Base-by-base conservation (phyloP, 53 echinoderm and acorn worm genomes). In the Stichopus horrens region DNA sequence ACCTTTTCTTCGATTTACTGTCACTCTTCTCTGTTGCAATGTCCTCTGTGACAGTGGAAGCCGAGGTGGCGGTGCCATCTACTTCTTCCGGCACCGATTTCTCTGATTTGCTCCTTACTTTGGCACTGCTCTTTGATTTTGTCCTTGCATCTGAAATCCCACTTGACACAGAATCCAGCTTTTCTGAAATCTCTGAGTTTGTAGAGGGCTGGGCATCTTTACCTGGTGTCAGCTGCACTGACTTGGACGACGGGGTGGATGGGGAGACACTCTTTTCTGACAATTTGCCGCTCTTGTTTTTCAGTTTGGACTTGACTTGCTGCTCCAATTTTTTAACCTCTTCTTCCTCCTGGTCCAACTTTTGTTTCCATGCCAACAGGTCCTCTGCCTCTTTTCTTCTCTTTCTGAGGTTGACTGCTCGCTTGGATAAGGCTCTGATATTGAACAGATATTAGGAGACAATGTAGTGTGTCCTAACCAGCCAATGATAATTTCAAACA, bases 301-400 rank as follows among this genome's bases (percentile, higher is more conserved):
- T 91, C 52, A 78, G 80, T 14, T 58, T 56, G 18, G 87, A 55
- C 78, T 88, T 90, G 53, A 63, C 22, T 55, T 58, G 83, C 54
- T 97, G 93, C 84, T 92, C 90, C 6, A 93, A 75, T 53, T 88
- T 86, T 54, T 93, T 77, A 18, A 94, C 98, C 74, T 94, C 93
- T 18, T 90, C 86, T 75, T 97, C 98, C 73, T 97, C 98, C 77
- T 95, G 93, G 82, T 97, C 98, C 23, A 97, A 92, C 0, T 92
- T 92, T 76, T 95, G 90, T 88, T 97, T 95, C 97, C 97, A 97
- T 52, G 95, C 95, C 4, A 97, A 76, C 23, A 97, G 91, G 83
- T 97, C 97, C 73, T 97, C 95, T 0, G 94, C 98, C 37, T 95
- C 95, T 78, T 91, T 91, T 20, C 94, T 86, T 51, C 95, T 87